These are phyloP conservation scores for Agraylea sexmaculata DNA, from an alignment of 1,140 invertebrate genomes.

Conservation along the genomic window DNA sequence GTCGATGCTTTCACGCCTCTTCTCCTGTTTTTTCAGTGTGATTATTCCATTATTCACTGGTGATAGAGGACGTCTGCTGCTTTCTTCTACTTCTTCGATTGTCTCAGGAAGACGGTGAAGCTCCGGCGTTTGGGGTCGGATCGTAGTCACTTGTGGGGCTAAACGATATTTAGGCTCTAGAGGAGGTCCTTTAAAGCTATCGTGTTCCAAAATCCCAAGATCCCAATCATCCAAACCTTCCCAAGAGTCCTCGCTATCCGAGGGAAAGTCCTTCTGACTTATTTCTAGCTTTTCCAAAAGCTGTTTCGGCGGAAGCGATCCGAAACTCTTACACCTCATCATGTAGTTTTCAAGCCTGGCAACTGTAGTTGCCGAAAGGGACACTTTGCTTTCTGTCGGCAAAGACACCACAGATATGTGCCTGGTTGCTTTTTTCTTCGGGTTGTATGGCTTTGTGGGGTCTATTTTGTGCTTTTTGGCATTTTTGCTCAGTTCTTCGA, in stretches of 20 bases:
- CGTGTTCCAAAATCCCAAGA: slow-evolving; percentile 22
- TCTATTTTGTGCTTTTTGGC: slow-evolving; percentile 12
- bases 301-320: slow-evolving; percentile 22
- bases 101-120: slow-evolving; percentile 4
- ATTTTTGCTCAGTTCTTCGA: slow-evolving; percentile 26
- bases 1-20: slow-evolving; percentile 17
- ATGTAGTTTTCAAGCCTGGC: slow-evolving; percentile 26
- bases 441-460: slow-evolving; percentile 5
- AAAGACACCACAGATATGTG: slow-evolving; percentile 17
- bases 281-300: slow-evolving; percentile 22
- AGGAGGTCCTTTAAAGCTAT: slow-evolving; percentile 10
- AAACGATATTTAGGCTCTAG: slow-evolving; percentile 10
- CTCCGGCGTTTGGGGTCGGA: background rate
- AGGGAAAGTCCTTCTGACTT: slow-evolving; percentile 13
- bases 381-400: slow-evolving; percentile 19
- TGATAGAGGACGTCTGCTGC: slow-evolving; percentile 3
- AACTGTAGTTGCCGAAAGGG: slow-evolving; percentile 20
- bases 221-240: slow-evolving; percentile 27
- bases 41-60: slow-evolving; percentile 5
- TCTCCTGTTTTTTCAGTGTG: slow-evolving; percentile 7
- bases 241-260: slow-evolving; percentile 26
- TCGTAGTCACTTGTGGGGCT: slow-evolving; percentile 4
- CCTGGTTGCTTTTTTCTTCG: slow-evolving; percentile 14
- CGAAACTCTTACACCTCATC: slow-evolving; percentile 22
- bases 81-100: slow-evolving; percentile 15